phyloP scores from a whole-genome alignment of 1,140 invertebrate genomes.

The Orchesella cincta region DNA sequence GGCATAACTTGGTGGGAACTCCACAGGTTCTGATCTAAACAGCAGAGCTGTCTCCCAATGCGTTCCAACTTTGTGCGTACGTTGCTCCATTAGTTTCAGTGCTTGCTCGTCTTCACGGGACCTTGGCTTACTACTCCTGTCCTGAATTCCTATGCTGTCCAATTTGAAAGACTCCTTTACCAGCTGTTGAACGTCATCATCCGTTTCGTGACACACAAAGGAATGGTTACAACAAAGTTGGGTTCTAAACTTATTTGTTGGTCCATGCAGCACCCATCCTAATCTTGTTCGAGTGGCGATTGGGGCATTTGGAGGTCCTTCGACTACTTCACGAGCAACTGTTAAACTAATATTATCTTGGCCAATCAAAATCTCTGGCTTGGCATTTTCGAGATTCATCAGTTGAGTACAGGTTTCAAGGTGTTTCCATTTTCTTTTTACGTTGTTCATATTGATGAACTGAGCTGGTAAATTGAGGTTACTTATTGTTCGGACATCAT shows the following conservation, averaged over 20 bases:
- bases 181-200: background rate
- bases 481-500: background rate
- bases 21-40: background rate
- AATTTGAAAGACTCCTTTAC: slow-evolving; percentile 36
- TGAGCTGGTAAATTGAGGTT: background rate
- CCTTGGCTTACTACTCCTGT: background rate
- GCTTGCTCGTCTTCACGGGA: slow-evolving; percentile 30
- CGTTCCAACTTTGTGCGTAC: background rate
- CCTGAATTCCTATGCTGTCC: slow-evolving; percentile 33
- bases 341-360: background rate
- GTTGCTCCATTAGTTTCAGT: background rate
- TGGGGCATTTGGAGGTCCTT: background rate
- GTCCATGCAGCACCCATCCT: background rate
- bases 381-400: background rate
- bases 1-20: background rate
- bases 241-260: background rate
- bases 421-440: background rate
- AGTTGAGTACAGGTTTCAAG: background rate
- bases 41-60: slow-evolving; percentile 30
- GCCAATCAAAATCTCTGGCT: background rate
- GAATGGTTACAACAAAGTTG: background rate
- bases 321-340: background rate
- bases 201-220: background rate
- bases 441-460: background rate
- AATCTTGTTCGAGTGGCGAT: background rate